Evolutionary conservation across 2,113 vertebrate genomes (phyloP).

Genomic region (Cairina moschata): DNA sequence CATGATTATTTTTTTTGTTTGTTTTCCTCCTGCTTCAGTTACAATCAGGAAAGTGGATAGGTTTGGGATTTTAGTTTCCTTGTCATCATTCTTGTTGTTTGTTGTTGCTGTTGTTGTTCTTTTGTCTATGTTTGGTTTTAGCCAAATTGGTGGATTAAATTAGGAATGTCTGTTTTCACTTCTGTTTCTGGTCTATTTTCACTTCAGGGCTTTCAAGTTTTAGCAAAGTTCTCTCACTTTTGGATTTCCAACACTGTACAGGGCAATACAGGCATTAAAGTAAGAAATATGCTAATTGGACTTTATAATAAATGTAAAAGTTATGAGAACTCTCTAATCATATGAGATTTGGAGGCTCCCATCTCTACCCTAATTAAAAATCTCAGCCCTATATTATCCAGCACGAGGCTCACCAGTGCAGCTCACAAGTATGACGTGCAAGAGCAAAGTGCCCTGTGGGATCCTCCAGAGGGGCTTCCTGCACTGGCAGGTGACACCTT

Average conservation of each 20-base stretch:
- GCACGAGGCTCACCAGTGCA: background rate
- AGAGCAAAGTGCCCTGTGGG: background rate
- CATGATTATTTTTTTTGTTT: background rate
- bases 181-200: background rate
- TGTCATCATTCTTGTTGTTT: background rate
- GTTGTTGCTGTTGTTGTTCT: background rate
- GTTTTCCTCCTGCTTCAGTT: background rate
- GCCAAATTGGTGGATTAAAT: background rate
- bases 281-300: slow-evolving; percentile 42
- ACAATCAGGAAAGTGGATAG: background rate
- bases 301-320: slow-evolving; percentile 35
- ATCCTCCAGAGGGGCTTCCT: background rate
- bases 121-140: background rate
- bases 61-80: background rate
- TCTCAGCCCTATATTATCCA: background rate
- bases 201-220: background rate
- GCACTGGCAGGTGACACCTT: background rate
- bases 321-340: slow-evolving; percentile 23
- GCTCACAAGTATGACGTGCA: rapidly evolving
- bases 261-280: slow-evolving; percentile 31
- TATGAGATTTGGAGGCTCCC: slow-evolving; percentile 12
- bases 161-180: background rate
- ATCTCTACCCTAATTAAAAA: slow-evolving; percentile 43
- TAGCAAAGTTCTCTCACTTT: background rate
- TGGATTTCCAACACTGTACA: background rate